Evolutionary conservation across 2,888 invertebrate genomes (phyloP).

Genomic region (Rhagium mordax): DNA sequence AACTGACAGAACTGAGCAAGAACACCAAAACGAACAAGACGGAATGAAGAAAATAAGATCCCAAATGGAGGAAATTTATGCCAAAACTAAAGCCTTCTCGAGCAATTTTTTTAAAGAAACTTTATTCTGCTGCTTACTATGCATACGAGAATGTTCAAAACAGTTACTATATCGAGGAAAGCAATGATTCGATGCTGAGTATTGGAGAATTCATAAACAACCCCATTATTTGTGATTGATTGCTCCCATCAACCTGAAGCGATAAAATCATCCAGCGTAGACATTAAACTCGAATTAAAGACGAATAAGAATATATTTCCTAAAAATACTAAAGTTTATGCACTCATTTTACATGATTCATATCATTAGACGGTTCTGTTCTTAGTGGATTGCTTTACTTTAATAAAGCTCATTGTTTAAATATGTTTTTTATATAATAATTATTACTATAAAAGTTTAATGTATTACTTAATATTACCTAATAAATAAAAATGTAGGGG

Average conservation of each 20-base stretch:
- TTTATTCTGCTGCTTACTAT: slow-evolving; percentile 11
- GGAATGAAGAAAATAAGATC: too few species aligned
- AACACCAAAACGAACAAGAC: too few species aligned
- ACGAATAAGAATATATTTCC: not conserved
- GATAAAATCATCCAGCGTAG: slow-evolving; percentile 10
- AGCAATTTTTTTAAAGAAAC: too few species aligned
- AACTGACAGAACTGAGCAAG: too few species aligned
- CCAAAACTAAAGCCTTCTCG: too few species aligned
- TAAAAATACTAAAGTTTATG: not conserved
- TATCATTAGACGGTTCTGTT: not conserved
- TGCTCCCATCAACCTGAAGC: slow-evolving; percentile 20
- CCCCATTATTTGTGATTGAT: slow-evolving; percentile 27
- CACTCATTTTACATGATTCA: not conserved
- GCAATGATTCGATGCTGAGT: slow-evolving; percentile 10
- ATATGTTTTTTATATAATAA: too few species aligned
- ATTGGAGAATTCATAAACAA: slow-evolving; percentile 1
- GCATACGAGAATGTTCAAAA: slow-evolving; percentile 20
- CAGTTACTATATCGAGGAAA: slow-evolving; percentile 2
- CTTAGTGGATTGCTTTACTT: too few species aligned
- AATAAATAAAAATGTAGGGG: too few species aligned
- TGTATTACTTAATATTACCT: too few species aligned
- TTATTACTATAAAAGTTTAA: too few species aligned
- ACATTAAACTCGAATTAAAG: slow-evolving; percentile 1
- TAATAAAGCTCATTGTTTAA: too few species aligned
- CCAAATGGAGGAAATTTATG: too few species aligned